A percentile compares a stretch with the other conserved stretches of the same genome.
phyloP scores from a whole-genome alignment of 1,140 invertebrate genomes.

The Drosophila bifasciata region DNA sequence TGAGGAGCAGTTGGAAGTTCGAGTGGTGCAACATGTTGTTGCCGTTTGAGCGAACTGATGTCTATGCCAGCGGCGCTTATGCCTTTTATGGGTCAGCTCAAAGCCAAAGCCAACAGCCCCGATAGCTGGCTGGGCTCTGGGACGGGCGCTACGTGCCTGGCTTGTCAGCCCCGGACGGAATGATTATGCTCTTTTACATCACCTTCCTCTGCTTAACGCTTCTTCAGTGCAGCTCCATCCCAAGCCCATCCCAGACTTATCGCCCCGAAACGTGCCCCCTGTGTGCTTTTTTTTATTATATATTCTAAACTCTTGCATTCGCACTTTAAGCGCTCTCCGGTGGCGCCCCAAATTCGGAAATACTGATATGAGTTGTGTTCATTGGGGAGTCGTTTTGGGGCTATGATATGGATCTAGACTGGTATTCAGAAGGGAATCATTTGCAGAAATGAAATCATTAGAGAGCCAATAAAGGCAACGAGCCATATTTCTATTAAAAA shows the following conservation, averaged over 20 bases:
- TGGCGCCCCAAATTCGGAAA: conserved; percentile 4
- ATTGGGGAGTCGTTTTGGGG: too few species aligned
- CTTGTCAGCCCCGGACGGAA: too few species aligned
- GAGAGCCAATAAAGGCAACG: too few species aligned
- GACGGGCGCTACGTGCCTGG: too few species aligned
- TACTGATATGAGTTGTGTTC: too few species aligned
- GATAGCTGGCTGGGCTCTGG: conserved; percentile 2
- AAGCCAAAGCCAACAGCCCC: conserved; percentile 8
- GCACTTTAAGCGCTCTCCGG: conserved; percentile 3
- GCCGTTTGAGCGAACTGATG: conserved; percentile 31
- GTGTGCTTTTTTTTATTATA: conserved; percentile 9
- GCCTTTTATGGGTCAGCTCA: conserved; percentile 35
- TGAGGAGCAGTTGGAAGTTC: conserved; percentile 10
- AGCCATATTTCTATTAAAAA: too few species aligned
- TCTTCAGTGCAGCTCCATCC: background rate
- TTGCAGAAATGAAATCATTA: too few species aligned
- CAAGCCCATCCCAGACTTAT: conserved; percentile 12
- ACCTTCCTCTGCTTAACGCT: background rate
- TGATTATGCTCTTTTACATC: conserved; percentile 34
- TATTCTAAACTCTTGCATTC: conserved; percentile 32
- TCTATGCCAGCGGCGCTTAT: background rate
- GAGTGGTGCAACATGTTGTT: conserved; percentile 26
- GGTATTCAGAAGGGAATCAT: too few species aligned
- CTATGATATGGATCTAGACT: too few species aligned
- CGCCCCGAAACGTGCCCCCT: conserved; percentile 21